Percentiles rank a stretch among this genome's conserved stretches.
Evolutionary conservation across 2,797 vertebrate species (phyloP).

Genomic region (Gymnoscopelus microlampas): DNA sequence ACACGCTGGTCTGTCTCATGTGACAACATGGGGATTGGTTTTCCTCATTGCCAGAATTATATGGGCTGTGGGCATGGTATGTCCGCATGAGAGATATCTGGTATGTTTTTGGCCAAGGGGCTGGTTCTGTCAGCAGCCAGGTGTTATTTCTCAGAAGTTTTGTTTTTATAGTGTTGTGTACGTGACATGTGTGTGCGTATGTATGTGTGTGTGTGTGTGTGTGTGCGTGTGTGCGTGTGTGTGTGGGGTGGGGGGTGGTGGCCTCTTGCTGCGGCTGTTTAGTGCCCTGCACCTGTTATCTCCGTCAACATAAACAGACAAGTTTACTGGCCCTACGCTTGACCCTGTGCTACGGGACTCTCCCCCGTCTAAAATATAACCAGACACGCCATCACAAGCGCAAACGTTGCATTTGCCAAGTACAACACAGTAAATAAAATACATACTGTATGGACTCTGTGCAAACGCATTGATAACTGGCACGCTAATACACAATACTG

Average conservation of each 20-base stretch:
- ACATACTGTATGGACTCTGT: neutral
- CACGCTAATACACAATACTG: no score
- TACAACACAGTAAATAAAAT: neutral
- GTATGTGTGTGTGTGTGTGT: slow-evolving; percentile 12
- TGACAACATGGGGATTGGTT: slow-evolving; percentile 58
- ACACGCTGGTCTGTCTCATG: neutral
- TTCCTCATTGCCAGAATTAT: slow-evolving; percentile 60
- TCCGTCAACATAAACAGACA: slow-evolving; percentile 58
- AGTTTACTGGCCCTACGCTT: slow-evolving; percentile 53
- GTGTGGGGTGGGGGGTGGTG: neutral
- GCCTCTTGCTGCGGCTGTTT: no score
- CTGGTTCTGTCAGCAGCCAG: slow-evolving; percentile 47
- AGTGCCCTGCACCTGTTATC: slow-evolving; percentile 63
- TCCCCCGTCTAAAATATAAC: slow-evolving; percentile 15
- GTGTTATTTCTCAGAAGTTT: slow-evolving; percentile 48
- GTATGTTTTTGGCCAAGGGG: slow-evolving; percentile 22
- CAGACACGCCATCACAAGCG: slow-evolving; percentile 2
- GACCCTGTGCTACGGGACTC: slow-evolving; percentile 35
- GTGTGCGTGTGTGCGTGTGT: slow-evolving; percentile 5
- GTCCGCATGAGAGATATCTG: slow-evolving; percentile 46
- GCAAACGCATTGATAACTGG: no score
- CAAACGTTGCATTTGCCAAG: neutral
- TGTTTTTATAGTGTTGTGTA: slow-evolving; percentile 48
- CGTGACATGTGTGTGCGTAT: slow-evolving; percentile 7
- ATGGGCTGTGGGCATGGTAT: slow-evolving; percentile 41